These are phyloP conservation scores for Bombyx mandarina DNA, from an alignment of 1,140 invertebrate species.

Conservation along the genomic window DNA sequence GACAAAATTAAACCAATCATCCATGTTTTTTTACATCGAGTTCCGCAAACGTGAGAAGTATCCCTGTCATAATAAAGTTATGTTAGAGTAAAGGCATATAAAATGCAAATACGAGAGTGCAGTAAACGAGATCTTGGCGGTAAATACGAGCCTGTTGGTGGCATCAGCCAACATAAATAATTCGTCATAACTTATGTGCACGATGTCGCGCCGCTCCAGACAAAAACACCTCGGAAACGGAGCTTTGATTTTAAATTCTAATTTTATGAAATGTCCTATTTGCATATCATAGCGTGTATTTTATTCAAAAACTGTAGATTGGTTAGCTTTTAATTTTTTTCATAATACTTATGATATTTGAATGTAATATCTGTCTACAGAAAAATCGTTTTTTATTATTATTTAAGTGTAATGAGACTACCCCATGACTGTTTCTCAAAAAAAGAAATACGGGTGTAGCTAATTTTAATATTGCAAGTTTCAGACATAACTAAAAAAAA, in stretches of 20 bases:
- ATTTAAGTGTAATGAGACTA: too few relatives aligned
- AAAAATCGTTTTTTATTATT: too few relatives aligned
- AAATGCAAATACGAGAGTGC: constrained; percentile 41
- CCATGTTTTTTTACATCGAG: constrained; percentile 1
- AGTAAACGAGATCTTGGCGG: constrained; percentile 50
- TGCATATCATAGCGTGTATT: constrained; percentile 47
- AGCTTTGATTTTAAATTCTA: constrained; percentile 67
- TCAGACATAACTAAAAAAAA: too few relatives aligned
- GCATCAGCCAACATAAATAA: constrained; percentile 52
- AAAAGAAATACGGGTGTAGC: too few relatives aligned
- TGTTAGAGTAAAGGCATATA: constrained; percentile 24
- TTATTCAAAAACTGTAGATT: not conserved
- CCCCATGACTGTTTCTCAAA: too few relatives aligned
- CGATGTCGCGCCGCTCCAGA: constrained; percentile 35
- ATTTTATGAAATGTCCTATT: constrained; percentile 60
- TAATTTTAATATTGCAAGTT: too few relatives aligned
- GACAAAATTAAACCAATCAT: not conserved
- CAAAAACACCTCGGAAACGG: constrained; percentile 60
- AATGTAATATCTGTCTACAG: too few relatives aligned
- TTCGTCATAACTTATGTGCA: constrained; percentile 52
- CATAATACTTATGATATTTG: too few relatives aligned
- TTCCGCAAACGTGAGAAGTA: constrained; percentile 5
- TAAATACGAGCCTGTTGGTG: constrained; percentile 52
- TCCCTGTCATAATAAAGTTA: not conserved
- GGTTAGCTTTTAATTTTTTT: too few relatives aligned